These are phyloP conservation scores for Prinia subflava DNA, from an alignment of 2,113 vertebrate species.

Conservation along the genomic window DNA sequence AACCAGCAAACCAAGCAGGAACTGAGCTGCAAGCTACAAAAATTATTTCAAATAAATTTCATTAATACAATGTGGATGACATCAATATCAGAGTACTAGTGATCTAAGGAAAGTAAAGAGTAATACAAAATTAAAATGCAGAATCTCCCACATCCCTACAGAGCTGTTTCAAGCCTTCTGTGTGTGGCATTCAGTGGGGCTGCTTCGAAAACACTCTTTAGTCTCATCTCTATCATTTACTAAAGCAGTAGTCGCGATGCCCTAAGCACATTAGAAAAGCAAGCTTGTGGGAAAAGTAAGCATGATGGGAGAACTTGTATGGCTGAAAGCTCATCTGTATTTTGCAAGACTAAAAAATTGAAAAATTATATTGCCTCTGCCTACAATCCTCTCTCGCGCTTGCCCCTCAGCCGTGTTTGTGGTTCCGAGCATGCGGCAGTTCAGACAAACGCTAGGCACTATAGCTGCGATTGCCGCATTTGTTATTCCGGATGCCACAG, in stretches of 20 bases:
- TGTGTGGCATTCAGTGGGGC: neutral
- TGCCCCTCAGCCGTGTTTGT: neutral
- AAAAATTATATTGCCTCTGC: neutral
- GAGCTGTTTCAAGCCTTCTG: neutral
- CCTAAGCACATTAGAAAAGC: neutral
- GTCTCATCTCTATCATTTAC: neutral
- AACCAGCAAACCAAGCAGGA: neutral
- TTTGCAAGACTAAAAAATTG: neutral
- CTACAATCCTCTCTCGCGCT: neutral
- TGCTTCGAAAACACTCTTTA: neutral
- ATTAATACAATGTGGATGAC: neutral
- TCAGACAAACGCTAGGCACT: neutral
- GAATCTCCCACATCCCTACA: neutral
- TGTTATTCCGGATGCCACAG: conserved; percentile 40
- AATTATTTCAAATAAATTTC: neutral
- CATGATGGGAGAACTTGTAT: neutral
- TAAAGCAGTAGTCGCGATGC: neutral
- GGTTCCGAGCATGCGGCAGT: neutral
- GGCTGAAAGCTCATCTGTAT: neutral
- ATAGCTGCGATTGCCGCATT: neutral
- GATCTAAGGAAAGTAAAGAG: neutral
- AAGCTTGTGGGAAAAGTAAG: neutral
- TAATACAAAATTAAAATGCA: neutral
- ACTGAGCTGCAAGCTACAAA: neutral
- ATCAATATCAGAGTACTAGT: neutral